Base-by-base conservation (phyloP, 1,140 invertebrate species). In the Medauroidea extradentata region DNA sequence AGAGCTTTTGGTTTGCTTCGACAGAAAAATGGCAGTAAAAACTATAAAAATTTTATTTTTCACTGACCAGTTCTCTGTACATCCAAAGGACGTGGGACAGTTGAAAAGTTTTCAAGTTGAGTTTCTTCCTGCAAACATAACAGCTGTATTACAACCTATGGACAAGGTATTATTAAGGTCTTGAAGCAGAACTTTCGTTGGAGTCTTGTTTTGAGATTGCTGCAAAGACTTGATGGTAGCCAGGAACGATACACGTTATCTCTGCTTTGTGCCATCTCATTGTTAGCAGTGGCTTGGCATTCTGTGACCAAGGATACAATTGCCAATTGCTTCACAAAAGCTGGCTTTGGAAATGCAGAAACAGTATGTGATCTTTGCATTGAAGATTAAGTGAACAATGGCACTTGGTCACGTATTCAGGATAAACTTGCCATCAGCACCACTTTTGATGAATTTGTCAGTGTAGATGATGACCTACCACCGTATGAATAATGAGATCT, bases 121-220 rank as follows among this genome's bases (percentile, higher is more conserved):
- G 24, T 46, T 7, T 25, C 7, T 58, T 66, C 74, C 77, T 38
- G 62, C 71, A 42, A 78, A 78, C 57, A 75, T 71, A 5, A 78
- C 78, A 16, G 69, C 69, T n/a, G 64, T 74, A 38, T 57, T 80
- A 27, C 75, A 80, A 65, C 75, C 74, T 21, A 70, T 79, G 70
- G 75, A 79, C 70, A 71, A 58, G 72, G 69, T 11, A 68, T 78
- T 18, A 79, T 78, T 7, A 19, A 46, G 18, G 44, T 25, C 24
- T 25, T 46, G n/a, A 46, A 46, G 13, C 18, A 19, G 18, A 19
- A 25, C 5, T 46, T 46, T 13, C 44, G 44, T 7, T 5, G 24
- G 24, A 19, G 44, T 46, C 24, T 46, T 19, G 44, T 46, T 25
- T 46, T 25, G 18, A 46, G 24, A n/a, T 19, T 46, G 44, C 18